Evolutionary conservation across 1,140 invertebrate species (phyloP), one percentile per base, ranked within the genome.

Genomic region (Drosophila sp.): DNA sequence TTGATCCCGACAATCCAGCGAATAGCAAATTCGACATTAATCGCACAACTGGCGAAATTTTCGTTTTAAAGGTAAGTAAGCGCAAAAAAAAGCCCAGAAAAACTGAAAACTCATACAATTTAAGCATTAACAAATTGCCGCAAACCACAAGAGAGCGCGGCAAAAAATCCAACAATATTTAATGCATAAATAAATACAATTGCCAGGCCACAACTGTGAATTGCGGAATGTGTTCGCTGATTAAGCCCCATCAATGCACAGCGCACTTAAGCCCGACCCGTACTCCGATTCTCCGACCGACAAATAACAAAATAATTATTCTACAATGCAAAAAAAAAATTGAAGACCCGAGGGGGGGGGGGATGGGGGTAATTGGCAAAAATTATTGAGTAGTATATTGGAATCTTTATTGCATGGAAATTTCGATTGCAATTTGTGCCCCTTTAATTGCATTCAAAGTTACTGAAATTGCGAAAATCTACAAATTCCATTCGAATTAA

Each of bases 11-110:
- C 92, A 98, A 98, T 93, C 96, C 97, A 35, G 96, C 96, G 66
- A 98, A 98, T 90, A 98, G 97, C 93, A 98, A 98, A 93, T 99
- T 99, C 90, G 96, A 98, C 91, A 98, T 99, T 79, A 98, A 99
- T 93, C 94, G 96, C 68, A 97, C 97, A 2, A 98, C 96, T 3
- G 98, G 98, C 56, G 97, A 98, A 92, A 98, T 99, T 92, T 98
- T 96, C 91, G 97, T 98, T 6, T 93, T 98, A 2, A 98, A 98
- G 95, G 97, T 98, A 93, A 93, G 92, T 90, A 17, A 17, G 44
- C 30, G 30, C 30, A 66, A 65, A 62, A 47, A 30, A 58, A 70
- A 58, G 58, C 17, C 17, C 17, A 17, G 23, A 60, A 62, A 8
- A 32, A 40, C 32, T 32, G 63, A 44, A 71, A 60, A 64, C 54